Evolutionary conservation across 2,797 vertebrate genomes (phyloP), one percentile per base, ranked within the genome.

Genomic region (Anableps anableps): DNA sequence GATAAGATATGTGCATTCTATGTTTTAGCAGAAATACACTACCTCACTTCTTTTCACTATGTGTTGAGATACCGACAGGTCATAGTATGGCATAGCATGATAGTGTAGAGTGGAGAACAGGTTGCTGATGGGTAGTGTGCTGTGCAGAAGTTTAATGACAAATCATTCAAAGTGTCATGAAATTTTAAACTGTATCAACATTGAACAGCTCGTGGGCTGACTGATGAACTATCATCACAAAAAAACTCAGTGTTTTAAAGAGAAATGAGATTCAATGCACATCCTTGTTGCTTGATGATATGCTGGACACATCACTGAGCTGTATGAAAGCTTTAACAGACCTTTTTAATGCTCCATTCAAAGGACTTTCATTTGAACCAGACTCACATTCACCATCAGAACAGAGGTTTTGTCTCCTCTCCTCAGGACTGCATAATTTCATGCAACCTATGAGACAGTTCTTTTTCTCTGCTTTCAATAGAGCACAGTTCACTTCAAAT

Each of bases 401-500:
- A 85, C 50, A 43, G 51, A 76, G 83, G 48, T 47, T 62, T 83
- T 87, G 75, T 88, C 76, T 78, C 64, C 26, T 72, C 85, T 83
- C 82, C 84, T 86, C 77, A 79, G 79, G 79, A 86, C 51, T 9
- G 76, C 74, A 74, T 89, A n/a, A 88, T 89, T 88, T 88, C 77
- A 83, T 82, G 84, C 77, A 75, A 82, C 76, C 43, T 85, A 36
- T 31, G 66, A 85, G 82, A 84, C 82, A 85, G 88, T 82, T 82
- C 82, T 73, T 79, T 79, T 89, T 84, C 3, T 72, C 31, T 48
- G 1, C 75, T 88, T 84, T 86, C 83, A 90, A 78, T 84, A 19
- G 74, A 45, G 72, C 70, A 8, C 55, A 26, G 80, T 80, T 84
- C 81, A 75, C 83, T 85, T 84, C 50, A 91, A 90, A 89, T 79